These are phyloP conservation scores for Gila orcuttii DNA, from an alignment of 2,113 vertebrate genomes.

Conservation along the genomic window DNA sequence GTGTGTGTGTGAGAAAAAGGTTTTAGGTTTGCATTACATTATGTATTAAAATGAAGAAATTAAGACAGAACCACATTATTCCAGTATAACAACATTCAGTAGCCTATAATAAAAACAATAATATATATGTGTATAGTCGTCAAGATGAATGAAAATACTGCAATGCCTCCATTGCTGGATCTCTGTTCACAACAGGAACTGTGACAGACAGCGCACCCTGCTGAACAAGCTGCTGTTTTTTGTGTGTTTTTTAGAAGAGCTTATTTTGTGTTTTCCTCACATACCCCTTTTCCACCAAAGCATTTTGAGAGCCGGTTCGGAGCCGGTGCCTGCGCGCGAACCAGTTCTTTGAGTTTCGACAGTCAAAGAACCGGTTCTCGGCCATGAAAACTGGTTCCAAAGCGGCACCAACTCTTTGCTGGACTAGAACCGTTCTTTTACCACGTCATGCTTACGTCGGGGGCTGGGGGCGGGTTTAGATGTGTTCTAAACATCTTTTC, in stretches of 20 bases:
- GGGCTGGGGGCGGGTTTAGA: too few species aligned
- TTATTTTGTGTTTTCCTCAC: constrained; percentile 64
- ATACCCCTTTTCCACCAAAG: too few species aligned
- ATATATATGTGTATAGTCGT: background rate
- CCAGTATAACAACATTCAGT: background rate
- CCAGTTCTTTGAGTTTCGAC: too few species aligned
- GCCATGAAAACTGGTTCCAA: too few species aligned
- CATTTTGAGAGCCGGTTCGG: too few species aligned
- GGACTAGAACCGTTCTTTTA: too few species aligned
- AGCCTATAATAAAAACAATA: background rate
- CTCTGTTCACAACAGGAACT: background rate
- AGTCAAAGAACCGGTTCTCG: too few species aligned
- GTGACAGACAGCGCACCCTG: constrained; percentile 48
- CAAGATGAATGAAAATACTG: background rate
- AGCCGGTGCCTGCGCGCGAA: too few species aligned
- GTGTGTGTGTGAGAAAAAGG: background rate
- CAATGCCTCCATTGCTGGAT: background rate
- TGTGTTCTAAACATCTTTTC: too few species aligned
- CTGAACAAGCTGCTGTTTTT: constrained; percentile 67
- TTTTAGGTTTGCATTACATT: background rate
- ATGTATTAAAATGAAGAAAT: background rate
- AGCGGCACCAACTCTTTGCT: too few species aligned
- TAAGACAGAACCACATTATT: too few species aligned
- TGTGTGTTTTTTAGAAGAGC: constrained; percentile 62
- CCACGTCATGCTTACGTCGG: too few species aligned